Evolutionary conservation across 2,797 vertebrate genomes (phyloP), one percentile per base, ranked within the genome.

Genomic region (Acrocephalus scirpaceus): DNA sequence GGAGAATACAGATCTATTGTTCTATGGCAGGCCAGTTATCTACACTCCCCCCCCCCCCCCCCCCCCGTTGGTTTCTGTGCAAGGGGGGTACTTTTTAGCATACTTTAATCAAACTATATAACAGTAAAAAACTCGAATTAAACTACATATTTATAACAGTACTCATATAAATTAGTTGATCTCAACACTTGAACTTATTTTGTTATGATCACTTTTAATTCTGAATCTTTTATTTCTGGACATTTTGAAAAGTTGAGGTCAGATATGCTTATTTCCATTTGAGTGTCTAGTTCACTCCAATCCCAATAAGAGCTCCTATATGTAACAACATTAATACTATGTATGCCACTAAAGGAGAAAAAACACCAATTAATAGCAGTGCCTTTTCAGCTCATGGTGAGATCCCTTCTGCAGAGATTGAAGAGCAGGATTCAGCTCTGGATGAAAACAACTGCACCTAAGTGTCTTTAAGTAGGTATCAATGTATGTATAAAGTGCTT

Each of bases 181-280:
- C 14, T 69, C 75, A 84, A 57, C 42, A 22, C 77, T 53, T 75
- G 48, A 78, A 65, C 45, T 71, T 56, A 32, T 19, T 80, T 81
- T 88, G 13, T 53, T 70, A 38, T 32, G 36, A 90, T 58, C 7
- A 7, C 32, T 66, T 86, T 48, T 67, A 77, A 60, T 80, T 90
- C 30, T 44, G 30, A 83, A 56, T 30, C 19, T 40, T 54, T 45
- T 32, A 38, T 75, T 94, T 61, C 42, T n/a, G 27, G 27, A 21
- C 30, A 30, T 74, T 91, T 91, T 86, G 73, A 71, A 88, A 96
- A 71, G 38, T 3, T 83, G 76, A 86, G 32, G 61, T 88, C 53
- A 64, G 62, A 70, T 73, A 67, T 71, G n/a, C 57, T 71, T 74
- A 45, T 56, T 81, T 88, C 42, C 53, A 5, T 81, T 76, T 70